These are phyloP conservation scores for Calcarius lapponicus DNA, from an alignment of 2,797 vertebrate species.

Conservation along the genomic window DNA sequence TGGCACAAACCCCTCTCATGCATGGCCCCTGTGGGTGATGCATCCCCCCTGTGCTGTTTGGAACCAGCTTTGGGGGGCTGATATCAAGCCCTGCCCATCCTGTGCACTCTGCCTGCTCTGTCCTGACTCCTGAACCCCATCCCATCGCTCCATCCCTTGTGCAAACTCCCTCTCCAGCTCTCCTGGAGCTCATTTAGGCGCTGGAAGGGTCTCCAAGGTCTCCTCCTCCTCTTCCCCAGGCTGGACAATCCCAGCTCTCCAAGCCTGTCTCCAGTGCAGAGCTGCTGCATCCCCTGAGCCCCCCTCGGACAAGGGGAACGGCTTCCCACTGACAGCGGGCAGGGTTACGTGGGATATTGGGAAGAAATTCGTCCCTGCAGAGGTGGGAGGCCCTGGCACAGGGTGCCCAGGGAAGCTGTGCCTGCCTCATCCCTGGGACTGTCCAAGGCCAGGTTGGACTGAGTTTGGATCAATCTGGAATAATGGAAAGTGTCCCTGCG, in stretches of 20 bases:
- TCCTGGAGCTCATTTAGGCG: neutral
- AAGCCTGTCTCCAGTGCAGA: neutral
- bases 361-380: too few species aligned
- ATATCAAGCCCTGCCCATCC: accelerated
- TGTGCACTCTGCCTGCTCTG: neutral
- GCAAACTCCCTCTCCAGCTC: too few species aligned
- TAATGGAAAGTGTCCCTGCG: accelerated
- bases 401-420: accelerated
- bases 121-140: neutral
- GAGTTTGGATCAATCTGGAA: accelerated
- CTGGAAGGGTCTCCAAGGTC: neutral
- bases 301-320: too few species aligned
- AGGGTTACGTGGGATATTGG: too few species aligned
- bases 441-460: accelerated
- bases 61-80: neutral
- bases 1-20: neutral
- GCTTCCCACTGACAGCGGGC: neutral
- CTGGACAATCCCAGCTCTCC: neutral
- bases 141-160: neutral
- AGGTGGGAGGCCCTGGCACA: neutral
- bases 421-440: neutral
- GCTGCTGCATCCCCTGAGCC: neutral
- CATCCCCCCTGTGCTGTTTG: accelerated
- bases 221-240: neutral
- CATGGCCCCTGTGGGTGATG: accelerated